Base-by-base conservation (phyloP, 2,113 vertebrate species). In the Rana temporaria region DNA sequence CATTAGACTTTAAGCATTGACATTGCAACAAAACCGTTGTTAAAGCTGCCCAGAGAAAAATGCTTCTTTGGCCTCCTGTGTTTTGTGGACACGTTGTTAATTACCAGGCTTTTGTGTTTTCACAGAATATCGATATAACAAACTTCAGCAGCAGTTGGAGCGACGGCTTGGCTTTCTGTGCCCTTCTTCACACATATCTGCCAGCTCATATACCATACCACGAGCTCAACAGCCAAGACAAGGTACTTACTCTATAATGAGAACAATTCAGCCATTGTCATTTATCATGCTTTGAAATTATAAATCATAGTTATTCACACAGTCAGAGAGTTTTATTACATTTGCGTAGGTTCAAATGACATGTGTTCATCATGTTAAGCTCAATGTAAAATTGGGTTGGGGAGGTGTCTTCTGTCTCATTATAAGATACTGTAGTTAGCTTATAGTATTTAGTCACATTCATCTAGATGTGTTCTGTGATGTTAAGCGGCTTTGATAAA, bases 111-210 rank as follows among this genome's bases (percentile, higher is more conserved):
- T 59, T 74, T 74, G 71, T 74, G 70, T 74, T 60, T 4, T 81
- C 72, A 0, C 91, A 98, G 96, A 96, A 97, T 84, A 96, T 97
- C 7, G 96, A 97, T 48, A 96, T 98, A 87, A 97, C 96, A 71
- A 98, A 98, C 89, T 98, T 98, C 90, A 97, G 96, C 93, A 98
- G 96, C 92, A 97, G 96, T 84, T 98, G 96, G 96, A 97, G 95
- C 2, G 96, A 97, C 1, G 96, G 96, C 17, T 88, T 97, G 89
- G 96, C 95, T 4, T 96, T 97, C 89, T 97, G 96, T 1, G 96
- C 96, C 19, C 94, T 98, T 6, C 87, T 98, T 69, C 96, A 98
- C 90, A 97, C 96, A 0, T 97, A 97, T 84, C 87, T 98, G 66
- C 96, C 96, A 0, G 96, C 96, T 55, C 96, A 97, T 89, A 97